phyloP scores from a whole-genome alignment of 2,113 vertebrate genomes.

The Kryptolebias marmoratus region DNA sequence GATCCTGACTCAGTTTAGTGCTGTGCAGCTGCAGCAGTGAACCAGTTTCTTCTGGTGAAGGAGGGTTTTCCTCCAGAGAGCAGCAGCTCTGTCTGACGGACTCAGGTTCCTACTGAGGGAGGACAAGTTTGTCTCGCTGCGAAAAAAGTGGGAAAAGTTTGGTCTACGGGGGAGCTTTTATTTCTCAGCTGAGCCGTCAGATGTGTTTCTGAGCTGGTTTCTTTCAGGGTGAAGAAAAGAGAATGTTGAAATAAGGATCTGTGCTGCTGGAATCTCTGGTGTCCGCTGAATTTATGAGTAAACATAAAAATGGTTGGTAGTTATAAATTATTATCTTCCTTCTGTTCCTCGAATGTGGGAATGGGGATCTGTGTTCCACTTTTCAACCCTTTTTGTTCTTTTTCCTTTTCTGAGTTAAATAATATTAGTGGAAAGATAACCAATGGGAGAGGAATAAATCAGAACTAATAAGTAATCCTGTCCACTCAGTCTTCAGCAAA shows the following conservation, averaged over 20 bases:
- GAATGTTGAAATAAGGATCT: constrained; percentile 26
- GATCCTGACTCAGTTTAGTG: not conserved
- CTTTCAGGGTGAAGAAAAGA: not conserved
- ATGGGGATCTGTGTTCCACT: constrained; percentile 11
- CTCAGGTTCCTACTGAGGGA: constrained; percentile 19
- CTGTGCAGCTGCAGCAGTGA: constrained; percentile 33
- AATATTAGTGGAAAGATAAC: constrained; percentile 19
- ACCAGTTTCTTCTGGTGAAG: constrained; percentile 41
- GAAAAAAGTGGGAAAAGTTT: constrained; percentile 25
- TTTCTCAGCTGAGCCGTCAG: constrained; percentile 7
- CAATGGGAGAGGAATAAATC: not conserved
- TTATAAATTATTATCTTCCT: constrained; percentile 51
- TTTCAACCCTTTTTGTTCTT: not conserved
- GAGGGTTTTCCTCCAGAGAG: constrained; percentile 59
- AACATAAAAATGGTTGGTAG: constrained; percentile 41
- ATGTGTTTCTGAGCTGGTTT: constrained; percentile 23
- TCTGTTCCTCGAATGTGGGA: constrained; percentile 17
- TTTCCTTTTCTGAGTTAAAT: not conserved
- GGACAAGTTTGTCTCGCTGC: constrained; percentile 17
- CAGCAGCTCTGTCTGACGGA: constrained; percentile 28
- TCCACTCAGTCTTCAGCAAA: constrained; percentile 12
- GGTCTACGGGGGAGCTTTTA: constrained; percentile 13
- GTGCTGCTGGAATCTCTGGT: constrained; percentile 46
- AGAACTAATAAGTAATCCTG: constrained; percentile 12
- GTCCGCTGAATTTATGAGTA: constrained; percentile 45